Conservation (phyloP, 2,797 vertebrate species). For the Xyrichtys novacula region DNA sequence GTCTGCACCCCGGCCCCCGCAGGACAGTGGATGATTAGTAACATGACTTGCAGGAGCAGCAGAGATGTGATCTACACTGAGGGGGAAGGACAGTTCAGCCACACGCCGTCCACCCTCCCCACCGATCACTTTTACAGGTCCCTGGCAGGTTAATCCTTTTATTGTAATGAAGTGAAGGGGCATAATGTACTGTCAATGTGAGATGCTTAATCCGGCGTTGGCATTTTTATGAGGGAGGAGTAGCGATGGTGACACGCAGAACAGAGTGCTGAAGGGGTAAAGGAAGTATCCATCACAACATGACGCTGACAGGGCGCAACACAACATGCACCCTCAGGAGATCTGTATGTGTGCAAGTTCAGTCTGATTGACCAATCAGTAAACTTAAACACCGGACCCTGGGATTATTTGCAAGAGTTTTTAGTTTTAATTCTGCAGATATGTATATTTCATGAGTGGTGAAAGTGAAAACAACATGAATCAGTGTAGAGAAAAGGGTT, state of each 20-base stretch:
- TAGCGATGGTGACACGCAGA: slow-evolving; percentile 54
- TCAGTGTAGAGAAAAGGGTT: slow-evolving; percentile 4
- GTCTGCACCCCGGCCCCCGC: slow-evolving; percentile 19
- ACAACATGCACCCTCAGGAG: slow-evolving; percentile 61
- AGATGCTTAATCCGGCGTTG: slow-evolving; percentile 76
- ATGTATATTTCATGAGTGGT: neutral
- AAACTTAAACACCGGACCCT: neutral
- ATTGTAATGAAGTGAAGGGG: slow-evolving; percentile 85
- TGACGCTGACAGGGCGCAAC: slow-evolving; percentile 68
- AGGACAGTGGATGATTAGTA: slow-evolving; percentile 65
- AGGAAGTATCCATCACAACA: slow-evolving; percentile 70
- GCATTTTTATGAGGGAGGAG: slow-evolving; percentile 80
- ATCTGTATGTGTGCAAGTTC: slow-evolving; percentile 32
- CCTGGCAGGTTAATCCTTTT: slow-evolving; percentile 84
- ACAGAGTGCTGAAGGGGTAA: slow-evolving; percentile 49
- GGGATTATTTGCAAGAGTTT: neutral
- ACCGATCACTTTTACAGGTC: slow-evolving; percentile 65
- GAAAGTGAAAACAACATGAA: slow-evolving; percentile 1
- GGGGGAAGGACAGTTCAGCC: slow-evolving; percentile 73
- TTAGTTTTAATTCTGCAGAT: neutral
- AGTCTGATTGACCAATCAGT: neutral
- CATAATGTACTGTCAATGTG: slow-evolving; percentile 77
- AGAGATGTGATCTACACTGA: slow-evolving; percentile 67
- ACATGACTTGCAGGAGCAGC: slow-evolving; percentile 34
- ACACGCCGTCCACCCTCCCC: slow-evolving; percentile 40